Evolutionary conservation across 2,797 vertebrate species (phyloP).

Genomic region (Benthosema pterotum): DNA sequence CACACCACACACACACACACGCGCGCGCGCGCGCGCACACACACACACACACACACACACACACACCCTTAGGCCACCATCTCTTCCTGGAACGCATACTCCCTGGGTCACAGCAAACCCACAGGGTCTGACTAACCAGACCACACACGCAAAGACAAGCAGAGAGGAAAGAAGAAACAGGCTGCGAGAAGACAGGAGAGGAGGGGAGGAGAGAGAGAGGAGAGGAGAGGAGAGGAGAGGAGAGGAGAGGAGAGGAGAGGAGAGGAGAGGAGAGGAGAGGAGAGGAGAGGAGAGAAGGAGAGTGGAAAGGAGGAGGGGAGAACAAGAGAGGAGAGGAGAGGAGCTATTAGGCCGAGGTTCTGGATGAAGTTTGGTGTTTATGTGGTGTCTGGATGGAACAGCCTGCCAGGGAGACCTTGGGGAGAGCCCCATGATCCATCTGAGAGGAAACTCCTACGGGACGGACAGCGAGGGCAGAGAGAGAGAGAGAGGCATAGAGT

Average conservation of each 20-base stretch:
- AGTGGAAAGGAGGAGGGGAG: too few relatives aligned
- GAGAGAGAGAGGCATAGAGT: conserved; percentile 6
- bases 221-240: too few relatives aligned
- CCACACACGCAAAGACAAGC: conserved; percentile 55
- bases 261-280: conserved; percentile 2
- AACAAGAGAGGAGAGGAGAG: conserved; percentile 24
- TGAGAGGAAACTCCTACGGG: not conserved
- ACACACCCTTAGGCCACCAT: conserved; percentile 1
- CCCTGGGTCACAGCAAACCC: conserved; percentile 58
- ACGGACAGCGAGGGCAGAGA: not conserved
- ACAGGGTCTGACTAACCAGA: conserved; percentile 63
- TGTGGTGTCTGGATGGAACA: conserved; percentile 3
- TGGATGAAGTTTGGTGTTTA: conserved; percentile 17
- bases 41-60: conserved; percentile 26
- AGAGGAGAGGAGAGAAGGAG: too few relatives aligned
- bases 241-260: conserved; percentile 3
- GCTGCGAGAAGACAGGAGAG: not conserved
- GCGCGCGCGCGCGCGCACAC: too few relatives aligned
- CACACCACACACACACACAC: too few relatives aligned
- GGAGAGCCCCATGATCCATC: conserved; percentile 20
- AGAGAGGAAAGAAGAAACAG: not conserved
- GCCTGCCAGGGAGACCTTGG: not conserved
- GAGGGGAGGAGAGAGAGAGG: too few relatives aligned
- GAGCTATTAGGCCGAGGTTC: conserved; percentile 18
- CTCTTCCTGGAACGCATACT: conserved; percentile 35